These are phyloP conservation scores for Porites evermanni DNA, from an alignment of 92 coral and sea anemone genomes.

Conservation along the genomic window DNA sequence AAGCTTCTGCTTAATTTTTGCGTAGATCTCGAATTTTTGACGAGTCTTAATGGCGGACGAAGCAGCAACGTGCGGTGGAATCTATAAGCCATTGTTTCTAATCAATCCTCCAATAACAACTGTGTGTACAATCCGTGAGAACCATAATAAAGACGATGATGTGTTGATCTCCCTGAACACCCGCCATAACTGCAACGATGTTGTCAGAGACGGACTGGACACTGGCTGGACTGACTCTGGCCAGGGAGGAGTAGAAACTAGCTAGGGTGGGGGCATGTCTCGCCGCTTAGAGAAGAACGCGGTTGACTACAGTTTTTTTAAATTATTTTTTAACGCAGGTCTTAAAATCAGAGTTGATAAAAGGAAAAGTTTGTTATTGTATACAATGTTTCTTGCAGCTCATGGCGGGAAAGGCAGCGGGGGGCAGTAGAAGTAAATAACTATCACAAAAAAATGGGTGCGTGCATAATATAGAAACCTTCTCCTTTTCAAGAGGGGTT, in stretches of 20 bases:
- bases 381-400: too few relatives aligned
- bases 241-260: not conserved
- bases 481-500: too few relatives aligned
- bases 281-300: too few relatives aligned
- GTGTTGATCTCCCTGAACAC: not conserved
- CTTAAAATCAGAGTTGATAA: too few relatives aligned
- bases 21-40: not conserved
- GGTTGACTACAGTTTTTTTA: too few relatives aligned
- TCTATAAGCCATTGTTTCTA: slow-evolving; percentile 11
- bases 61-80: not conserved
- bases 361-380: too few relatives aligned
- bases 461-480: too few relatives aligned
- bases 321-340: too few relatives aligned
- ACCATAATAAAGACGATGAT: not conserved
- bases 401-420: too few relatives aligned
- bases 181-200: not conserved
- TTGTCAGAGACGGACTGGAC: not conserved
- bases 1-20: slow-evolving; percentile 4
- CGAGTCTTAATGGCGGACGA: not conserved
- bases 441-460: too few relatives aligned
- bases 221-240: not conserved
- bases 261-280: not conserved
- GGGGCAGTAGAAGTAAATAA: too few relatives aligned
- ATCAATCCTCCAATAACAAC: not conserved
- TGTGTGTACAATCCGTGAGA: not conserved